Evolutionary conservation across 2,888 invertebrate genomes (phyloP).

Genomic region (Oscheius sp.): DNA sequence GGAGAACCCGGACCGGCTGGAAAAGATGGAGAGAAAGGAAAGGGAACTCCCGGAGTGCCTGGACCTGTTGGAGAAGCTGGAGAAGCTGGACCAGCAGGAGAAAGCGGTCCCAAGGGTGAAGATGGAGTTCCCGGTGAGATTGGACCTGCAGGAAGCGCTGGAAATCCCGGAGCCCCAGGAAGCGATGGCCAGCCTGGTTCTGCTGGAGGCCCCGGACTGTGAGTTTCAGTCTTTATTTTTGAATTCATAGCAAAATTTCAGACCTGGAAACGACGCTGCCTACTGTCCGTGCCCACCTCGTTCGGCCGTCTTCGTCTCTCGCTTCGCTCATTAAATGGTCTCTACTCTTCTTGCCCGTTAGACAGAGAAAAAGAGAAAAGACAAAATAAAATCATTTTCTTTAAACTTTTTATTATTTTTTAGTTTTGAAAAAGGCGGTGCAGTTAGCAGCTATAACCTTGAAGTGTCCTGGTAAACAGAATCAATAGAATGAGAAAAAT

Average conservation of each 20-base stretch:
- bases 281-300: conserved; percentile 62
- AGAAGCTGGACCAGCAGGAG: conserved; percentile 57
- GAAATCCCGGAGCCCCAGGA: conserved; percentile 62
- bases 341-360: not conserved
- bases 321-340: conserved; percentile 38
- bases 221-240: not conserved
- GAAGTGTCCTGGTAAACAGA: no score
- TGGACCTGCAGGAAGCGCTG: conserved; percentile 63
- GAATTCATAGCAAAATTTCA: conserved; percentile 34
- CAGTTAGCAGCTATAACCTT: no score
- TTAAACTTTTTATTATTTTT: no score
- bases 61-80: conserved; percentile 49
- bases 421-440: no score
- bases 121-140: conserved; percentile 56
- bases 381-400: conserved; percentile 1
- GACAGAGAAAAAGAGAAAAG: not conserved
- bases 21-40: conserved; percentile 37
- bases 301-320: conserved; percentile 56
- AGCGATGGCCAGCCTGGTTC: conserved; percentile 49
- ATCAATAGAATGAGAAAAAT: no score
- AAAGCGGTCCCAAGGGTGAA: conserved; percentile 56
- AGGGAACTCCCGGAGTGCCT: conserved; percentile 49
- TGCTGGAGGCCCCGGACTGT: conserved; percentile 45
- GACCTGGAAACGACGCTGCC: conserved; percentile 49
- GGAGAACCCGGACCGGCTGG: conserved; percentile 57